A percentile compares a stretch with the other conserved stretches of the same genome.
Conservation (phyloP, 1,140 invertebrate species). For the Heliconius melpomene region DNA sequence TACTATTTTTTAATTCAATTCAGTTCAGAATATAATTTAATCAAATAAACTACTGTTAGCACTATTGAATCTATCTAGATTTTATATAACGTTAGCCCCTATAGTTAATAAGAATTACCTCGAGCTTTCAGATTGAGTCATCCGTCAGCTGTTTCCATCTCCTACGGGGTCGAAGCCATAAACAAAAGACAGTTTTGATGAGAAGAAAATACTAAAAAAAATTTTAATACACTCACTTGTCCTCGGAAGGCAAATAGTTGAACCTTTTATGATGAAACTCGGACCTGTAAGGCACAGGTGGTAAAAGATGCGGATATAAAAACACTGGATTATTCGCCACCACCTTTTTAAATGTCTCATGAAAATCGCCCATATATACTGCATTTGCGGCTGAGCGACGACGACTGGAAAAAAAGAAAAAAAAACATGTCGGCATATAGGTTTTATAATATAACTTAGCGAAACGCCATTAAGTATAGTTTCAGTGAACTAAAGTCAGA, state of each 20-base stretch:
- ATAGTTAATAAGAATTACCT: too few species aligned
- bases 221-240: conserved; percentile 52
- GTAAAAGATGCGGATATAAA: conserved; percentile 82
- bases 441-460: too few species aligned
- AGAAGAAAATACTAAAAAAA: not conserved
- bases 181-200: conserved; percentile 3
- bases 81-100: too few species aligned
- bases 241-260: conserved; percentile 54
- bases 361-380: conserved; percentile 56
- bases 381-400: conserved; percentile 43
- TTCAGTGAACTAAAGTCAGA: too few species aligned
- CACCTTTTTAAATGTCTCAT: conserved; percentile 48
- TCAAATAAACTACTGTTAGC: too few species aligned
- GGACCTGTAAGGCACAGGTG: conserved; percentile 78
- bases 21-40: too few species aligned
- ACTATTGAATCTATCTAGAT: too few species aligned
- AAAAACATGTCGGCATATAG: not conserved
- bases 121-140: too few species aligned
- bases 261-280: conserved; percentile 35
- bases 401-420: conserved; percentile 43
- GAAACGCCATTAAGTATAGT: too few species aligned
- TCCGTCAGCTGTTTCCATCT: too few species aligned
- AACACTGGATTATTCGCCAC: conserved; percentile 81
- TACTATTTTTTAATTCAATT: too few species aligned
- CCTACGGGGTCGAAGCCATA: not conserved